Evolutionary conservation across 2,888 invertebrate species (phyloP).

Genomic region (Megastigmus dorsalis): DNA sequence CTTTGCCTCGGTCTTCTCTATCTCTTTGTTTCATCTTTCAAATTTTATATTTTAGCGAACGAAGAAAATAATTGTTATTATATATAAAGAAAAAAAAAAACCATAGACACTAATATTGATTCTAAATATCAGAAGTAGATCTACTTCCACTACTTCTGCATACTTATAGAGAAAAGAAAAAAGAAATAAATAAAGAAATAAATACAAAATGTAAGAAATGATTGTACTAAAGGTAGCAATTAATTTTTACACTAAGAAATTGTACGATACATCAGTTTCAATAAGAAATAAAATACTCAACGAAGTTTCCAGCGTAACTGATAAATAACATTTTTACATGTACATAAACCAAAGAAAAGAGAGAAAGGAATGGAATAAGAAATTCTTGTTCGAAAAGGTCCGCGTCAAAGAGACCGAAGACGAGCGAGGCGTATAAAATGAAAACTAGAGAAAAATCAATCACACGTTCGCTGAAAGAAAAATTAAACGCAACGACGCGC

Average conservation of each 20-base stretch:
- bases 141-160: conserved; percentile 42
- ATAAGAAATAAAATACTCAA: conserved; percentile 32
- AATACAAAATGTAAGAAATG: conserved; percentile 31
- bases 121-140: conserved; percentile 47
- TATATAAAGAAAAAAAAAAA: conserved; percentile 29
- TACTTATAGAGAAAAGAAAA: conserved; percentile 19
- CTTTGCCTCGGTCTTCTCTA: conserved; percentile 50
- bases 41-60: conserved; percentile 50
- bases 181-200: conserved; percentile 10
- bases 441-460: not conserved
- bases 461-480: not conserved
- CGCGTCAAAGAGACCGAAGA: not conserved
- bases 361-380: not conserved
- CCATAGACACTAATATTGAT: conserved; percentile 38
- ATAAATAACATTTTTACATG: conserved; percentile 47
- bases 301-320: conserved; percentile 38
- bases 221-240: conserved; percentile 39
- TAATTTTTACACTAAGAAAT: conserved; percentile 50
- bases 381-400: conserved; percentile 1
- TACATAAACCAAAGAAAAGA: conserved; percentile 29
- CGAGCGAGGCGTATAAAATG: not conserved
- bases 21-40: conserved; percentile 46
- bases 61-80: conserved; percentile 30
- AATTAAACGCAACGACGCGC: not conserved
- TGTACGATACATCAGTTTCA: conserved; percentile 35